phyloP scores from a whole-genome alignment of 2,888 invertebrate species.

The Mimachlamys varia region DNA sequence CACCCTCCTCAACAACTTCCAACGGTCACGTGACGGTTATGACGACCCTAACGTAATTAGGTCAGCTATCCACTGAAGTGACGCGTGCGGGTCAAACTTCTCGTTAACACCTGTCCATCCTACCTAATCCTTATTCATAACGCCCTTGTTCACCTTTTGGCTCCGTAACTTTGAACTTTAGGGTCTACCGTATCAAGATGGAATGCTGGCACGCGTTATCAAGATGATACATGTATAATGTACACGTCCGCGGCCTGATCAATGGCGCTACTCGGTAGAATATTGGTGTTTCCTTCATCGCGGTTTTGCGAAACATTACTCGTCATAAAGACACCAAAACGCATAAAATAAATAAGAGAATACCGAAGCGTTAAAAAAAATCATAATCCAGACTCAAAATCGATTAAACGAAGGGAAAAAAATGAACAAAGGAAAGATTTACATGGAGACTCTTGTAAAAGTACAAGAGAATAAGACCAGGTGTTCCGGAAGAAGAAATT shows the following conservation, averaged over 20 bases:
- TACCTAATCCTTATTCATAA: neutral
- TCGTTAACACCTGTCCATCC: constrained; percentile 8
- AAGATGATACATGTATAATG: neutral
- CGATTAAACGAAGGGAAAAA: no score
- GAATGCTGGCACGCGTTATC: neutral
- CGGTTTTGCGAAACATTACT: no score
- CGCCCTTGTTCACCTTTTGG: constrained; percentile 10
- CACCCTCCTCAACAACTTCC: neutral
- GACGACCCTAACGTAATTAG: neutral
- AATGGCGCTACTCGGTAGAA: neutral
- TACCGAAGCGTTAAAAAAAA: no score
- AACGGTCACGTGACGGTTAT: constrained; percentile 3
- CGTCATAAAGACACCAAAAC: no score
- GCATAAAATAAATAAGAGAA: no score
- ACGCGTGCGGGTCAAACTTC: neutral
- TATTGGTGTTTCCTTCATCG: no score
- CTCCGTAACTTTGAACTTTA: constrained; percentile 17
- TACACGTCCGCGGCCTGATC: no score
- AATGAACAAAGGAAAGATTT: no score
- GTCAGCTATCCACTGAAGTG: neutral
- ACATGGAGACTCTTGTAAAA: no score
- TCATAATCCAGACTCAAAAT: no score
- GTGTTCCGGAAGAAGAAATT: no score
- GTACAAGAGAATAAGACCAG: no score
- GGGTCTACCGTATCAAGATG: neutral